Base-by-base conservation (phyloP, 1,140 invertebrate species). In the Tetramorium parvispinum region DNA sequence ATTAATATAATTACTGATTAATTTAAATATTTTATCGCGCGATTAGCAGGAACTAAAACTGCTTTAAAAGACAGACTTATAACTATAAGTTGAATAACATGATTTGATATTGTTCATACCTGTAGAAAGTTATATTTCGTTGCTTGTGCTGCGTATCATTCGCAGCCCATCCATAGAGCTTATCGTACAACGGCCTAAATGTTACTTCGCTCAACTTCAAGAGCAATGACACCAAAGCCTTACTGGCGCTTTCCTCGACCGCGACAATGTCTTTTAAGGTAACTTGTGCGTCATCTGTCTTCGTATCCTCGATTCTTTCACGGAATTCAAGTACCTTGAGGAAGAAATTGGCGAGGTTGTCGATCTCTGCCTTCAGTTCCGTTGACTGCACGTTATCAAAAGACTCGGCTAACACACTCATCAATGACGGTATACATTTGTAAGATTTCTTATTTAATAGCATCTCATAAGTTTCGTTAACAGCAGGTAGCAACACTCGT, bases 191-290 rank as follows among this genome's bases (percentile, higher is more conserved):
- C 4, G 98, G 98, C 88, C 97, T 96, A 93, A 99, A 99, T 24
- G 96, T 97, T 1, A 97, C 96, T 94, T 99, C 98, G 13, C 98
- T 98, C 21, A 99, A 94, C 94, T 99, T 99, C 7, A 99, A 94
- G 27, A 99, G 97, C 77, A 99, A 96, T 53, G 96, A 95, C 5
- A 97, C 96, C 27, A 99, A 93, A 0, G 98, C 96, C 75, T 97
- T 96, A 0, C 98, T 96, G 0, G 98, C 96, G 92, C 96, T 95
- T 18, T 96, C 96, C 95, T 99, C 98, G 0, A 97, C 95, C 1
- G 89, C 59, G n/a, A 93, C 86, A 0, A 96, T 91, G 37, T 94
- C 92, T 4, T 94, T 86, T 73, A 88, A 90, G 7, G 96, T 95
- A 7, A 94, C 86, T 49, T 96, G 93, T 27, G 96, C 91, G 2